Conservation (phyloP, 1,140 invertebrate genomes). For the Drosophila parvula region DNA sequence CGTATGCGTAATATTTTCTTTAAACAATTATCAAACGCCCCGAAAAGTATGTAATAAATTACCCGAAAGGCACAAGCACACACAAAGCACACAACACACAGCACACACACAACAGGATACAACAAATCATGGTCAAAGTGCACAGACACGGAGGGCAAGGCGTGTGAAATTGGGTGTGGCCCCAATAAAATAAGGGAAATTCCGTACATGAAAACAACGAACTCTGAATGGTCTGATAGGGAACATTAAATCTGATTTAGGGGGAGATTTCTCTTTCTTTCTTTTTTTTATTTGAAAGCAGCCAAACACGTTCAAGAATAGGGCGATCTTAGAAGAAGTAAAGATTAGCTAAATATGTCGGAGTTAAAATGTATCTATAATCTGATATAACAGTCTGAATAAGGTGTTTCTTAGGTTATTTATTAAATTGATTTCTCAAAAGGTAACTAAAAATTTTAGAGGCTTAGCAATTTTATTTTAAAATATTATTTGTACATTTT, state of each 20-base stretch:
- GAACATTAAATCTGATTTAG: conserved; percentile 2
- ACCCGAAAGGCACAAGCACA: conserved; percentile 43
- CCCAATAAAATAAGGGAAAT: conserved; percentile 55
- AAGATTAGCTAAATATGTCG: background rate
- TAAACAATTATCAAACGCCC: conserved; percentile 81
- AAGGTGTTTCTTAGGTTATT: background rate
- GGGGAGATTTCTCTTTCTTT: background rate
- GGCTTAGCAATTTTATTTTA: too few species aligned
- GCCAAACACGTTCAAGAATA: background rate
- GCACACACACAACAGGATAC: conserved; percentile 38
- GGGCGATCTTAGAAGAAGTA: background rate
- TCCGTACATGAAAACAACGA: conserved; percentile 12
- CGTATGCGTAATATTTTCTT: conserved; percentile 82
- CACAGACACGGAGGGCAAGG: conserved; percentile 35
- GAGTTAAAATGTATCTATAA: background rate
- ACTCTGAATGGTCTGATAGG: conserved; percentile 29
- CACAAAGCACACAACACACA: conserved; percentile 9
- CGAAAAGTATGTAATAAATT: conserved; percentile 76
- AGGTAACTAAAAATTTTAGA: too few species aligned
- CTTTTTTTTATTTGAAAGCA: background rate
- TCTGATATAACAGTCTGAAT: background rate
- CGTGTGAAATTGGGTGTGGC: conserved; percentile 56
- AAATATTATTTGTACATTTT: too few species aligned
- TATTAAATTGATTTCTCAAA: background rate
- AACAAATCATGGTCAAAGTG: conserved; percentile 75